A percentile compares a stretch with the other conserved stretches of the same genome.
phyloP scores from a whole-genome alignment of 2,888 invertebrate genomes.

The Lagria hirta region DNA sequence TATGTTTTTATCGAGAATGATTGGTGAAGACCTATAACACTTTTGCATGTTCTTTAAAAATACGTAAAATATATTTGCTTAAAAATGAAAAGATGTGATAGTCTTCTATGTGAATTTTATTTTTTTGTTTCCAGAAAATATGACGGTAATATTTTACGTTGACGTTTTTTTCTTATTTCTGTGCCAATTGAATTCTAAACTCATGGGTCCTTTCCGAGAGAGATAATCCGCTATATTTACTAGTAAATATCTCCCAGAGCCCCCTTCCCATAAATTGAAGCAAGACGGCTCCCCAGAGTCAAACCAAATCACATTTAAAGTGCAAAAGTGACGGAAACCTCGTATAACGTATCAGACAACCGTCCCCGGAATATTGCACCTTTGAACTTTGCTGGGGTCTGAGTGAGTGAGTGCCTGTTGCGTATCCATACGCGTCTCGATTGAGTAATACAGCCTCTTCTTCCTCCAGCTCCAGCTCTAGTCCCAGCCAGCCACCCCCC shows the following conservation, averaged over 20 bases:
- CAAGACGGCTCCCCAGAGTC: constrained; percentile 11
- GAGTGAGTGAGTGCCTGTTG: constrained; percentile 25
- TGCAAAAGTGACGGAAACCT: constrained; percentile 19
- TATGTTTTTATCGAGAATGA: too few species aligned
- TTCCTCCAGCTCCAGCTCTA: constrained; percentile 7
- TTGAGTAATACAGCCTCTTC: constrained; percentile 21
- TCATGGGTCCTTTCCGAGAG: too few species aligned
- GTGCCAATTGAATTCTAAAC: too few species aligned
- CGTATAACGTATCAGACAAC: constrained; percentile 10
- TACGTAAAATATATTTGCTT: too few species aligned
- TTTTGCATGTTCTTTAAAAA: too few species aligned
- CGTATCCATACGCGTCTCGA: constrained; percentile 21
- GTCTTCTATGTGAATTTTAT: too few species aligned
- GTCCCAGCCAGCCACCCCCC: too few species aligned
- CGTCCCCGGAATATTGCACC: constrained; percentile 20
- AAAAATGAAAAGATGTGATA: too few species aligned
- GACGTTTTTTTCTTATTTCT: too few species aligned
- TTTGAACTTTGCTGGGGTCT: constrained; percentile 17
- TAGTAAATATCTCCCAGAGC: constrained; percentile 11
- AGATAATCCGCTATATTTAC: constrained; percentile 20
- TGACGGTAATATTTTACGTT: too few species aligned
- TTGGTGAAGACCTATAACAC: too few species aligned
- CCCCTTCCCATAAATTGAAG: constrained; percentile 18
- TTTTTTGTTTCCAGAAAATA: too few species aligned
- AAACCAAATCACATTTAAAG: constrained; percentile 22